Evolutionary conservation across 1,140 invertebrate species (phyloP), one percentile per base, ranked within the genome.

Genomic region (Steinernema feltiae): DNA sequence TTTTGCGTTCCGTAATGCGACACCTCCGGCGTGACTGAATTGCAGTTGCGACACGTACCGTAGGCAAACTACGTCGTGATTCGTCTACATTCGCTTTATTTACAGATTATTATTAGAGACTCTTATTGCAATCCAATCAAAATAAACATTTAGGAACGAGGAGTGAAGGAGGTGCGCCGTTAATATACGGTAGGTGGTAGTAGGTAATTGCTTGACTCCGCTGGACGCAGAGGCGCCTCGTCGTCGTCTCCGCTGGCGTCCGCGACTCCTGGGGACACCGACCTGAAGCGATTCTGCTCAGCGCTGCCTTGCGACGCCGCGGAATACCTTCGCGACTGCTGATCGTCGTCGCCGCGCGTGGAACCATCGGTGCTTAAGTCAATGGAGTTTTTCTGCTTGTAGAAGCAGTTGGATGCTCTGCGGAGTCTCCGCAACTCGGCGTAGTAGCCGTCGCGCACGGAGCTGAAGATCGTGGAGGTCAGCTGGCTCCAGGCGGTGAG

Each of bases 401-500:
- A 85, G 74, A 86, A 86, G 32, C 76, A 77, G 41, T 83, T 79
- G 29, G 77, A 81, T 21, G 82, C 63, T 18, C 83, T 70, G 69
- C 83, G 75, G 21, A 81, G 48, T 35, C 81, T 46, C 24, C 78
- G 69, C 80, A 84, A 80, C 72, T 86, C 83, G 29, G 63, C 79
- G 70, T 79, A 79, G 41, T 79, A 79, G 1, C 78, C 78, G 70
- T 79, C 78, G 1, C 78, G 71, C 15, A 80, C 78, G 30, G 74
- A 46, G 1, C 73, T 70, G 69, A 80, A 80, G 24, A 80, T 46
- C 0, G 78, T 74, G 1, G n/a, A 72, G 77, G 84, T 83, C 27
- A 85, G 73, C 31, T 86, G 83, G 21, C 74, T 77, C 83, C 83
- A 85, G 15, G 83, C 83, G 1, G 82, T 73, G 32, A 85, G 71